Evolutionary conservation across 2,888 invertebrate genomes (phyloP), one percentile per base, ranked within the genome.

Genomic region (Rhimphoctona megacephalus): DNA sequence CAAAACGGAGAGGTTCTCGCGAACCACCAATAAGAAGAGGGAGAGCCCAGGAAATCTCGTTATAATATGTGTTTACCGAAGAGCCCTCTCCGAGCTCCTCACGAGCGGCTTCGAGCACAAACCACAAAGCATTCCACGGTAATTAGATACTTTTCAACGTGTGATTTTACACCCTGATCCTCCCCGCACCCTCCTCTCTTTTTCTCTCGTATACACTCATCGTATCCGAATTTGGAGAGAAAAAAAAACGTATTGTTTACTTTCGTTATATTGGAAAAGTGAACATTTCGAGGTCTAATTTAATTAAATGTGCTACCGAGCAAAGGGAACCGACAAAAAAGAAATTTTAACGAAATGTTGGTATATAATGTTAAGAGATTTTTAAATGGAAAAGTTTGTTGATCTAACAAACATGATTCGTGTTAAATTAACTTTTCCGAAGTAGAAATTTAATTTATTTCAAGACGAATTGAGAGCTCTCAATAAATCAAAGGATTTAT

Each of bases 71-170:
- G 83, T 83, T 83, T 80, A 77, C 81, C 67, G 82, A 39, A 43
- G 74, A 72, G 88, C 87, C 73, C 73, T 81, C 61, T 30, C 17
- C 72, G 74, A 70, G 74, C 85, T 72, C 74, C 82, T 85, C 88
- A 78, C 88, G 83, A 83, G 91, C 92, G 91, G 91, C 90, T 90
- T 90, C 90, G 89, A 89, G 87, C 88, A 85, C 89, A 88, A n/a
- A 30, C 64, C 89, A 91, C 92, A 92, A 90, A 91, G 90, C 91
- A 92, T 93, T 92, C 91, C 90, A 88, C 89, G 89, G 89, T 92
- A 92, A 93, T 92, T 92, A 92, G 92, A 92, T 91, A 90, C 89
- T 80, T 70, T 43, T 57, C 46, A 46, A 73, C 76, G 80, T 66
- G 85, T 67, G 74, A 72, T 61, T 82, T 78, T 72, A 66, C 76